A percentile compares a stretch with the other conserved stretches of the same genome.
Conservation (phyloP, 2,797 vertebrate species). For the Trematomus bernacchii region DNA sequence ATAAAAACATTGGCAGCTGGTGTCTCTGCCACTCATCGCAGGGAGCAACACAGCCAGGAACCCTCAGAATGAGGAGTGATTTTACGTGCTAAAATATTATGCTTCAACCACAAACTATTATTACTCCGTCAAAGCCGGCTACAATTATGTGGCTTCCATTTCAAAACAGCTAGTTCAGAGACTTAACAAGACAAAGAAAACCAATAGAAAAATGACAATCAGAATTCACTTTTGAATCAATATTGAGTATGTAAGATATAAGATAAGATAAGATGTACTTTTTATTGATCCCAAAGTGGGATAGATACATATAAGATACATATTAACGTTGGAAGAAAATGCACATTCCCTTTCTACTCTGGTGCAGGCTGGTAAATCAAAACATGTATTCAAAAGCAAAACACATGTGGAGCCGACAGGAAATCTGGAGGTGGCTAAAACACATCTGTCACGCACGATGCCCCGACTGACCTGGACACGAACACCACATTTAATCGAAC, state of each 20-base stretch:
- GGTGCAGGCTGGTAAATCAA: constrained; percentile 8
- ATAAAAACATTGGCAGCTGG: constrained; percentile 58
- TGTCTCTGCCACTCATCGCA: constrained; percentile 50
- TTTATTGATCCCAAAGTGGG: too few relatives aligned
- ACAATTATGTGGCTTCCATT: background rate
- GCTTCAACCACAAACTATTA: constrained; percentile 33
- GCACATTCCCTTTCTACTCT: background rate
- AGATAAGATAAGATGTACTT: too few relatives aligned
- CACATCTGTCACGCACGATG: constrained; percentile 17
- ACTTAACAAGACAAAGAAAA: background rate
- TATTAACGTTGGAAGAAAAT: background rate
- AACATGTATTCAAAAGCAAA: constrained; percentile 9
- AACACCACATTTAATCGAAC: constrained; percentile 43
- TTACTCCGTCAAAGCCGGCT: constrained; percentile 11
- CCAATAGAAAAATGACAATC: constrained; percentile 1
- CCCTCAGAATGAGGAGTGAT: constrained; percentile 11
- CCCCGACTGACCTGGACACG: constrained; percentile 29
- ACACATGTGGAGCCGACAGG: constrained; percentile 22
- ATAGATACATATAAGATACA: too few relatives aligned
- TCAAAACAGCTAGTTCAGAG: background rate
- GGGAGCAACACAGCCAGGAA: constrained; percentile 22
- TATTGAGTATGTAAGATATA: background rate
- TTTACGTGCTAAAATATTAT: constrained; percentile 35
- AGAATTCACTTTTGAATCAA: background rate
- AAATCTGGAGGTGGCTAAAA: constrained; percentile 36